Base-by-base conservation (phyloP, 2,113 vertebrate genomes). In the Aix galericulata region DNA sequence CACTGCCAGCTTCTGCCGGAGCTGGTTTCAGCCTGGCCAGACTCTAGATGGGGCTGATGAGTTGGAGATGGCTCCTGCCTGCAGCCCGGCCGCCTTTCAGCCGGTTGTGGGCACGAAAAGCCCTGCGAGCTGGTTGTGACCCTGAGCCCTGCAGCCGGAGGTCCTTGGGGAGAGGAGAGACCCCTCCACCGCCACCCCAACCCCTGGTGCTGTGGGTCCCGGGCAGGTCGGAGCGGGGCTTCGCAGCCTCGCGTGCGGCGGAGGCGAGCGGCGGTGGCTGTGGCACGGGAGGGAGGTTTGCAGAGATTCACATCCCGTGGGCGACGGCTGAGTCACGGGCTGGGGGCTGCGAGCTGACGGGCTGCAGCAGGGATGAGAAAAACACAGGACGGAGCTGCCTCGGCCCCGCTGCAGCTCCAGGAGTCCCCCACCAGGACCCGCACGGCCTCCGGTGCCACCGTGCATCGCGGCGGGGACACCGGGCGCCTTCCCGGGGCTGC, bases 1-100 rank as follows among this genome's bases (percentile, higher is more conserved):
- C 0, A 1, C 27, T 71, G 83, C 22, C 73, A 27, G 77, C 22
- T 79, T 15, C 53, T 21, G n/a, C 21, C 5, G 31, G 76, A 59
- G 69, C 59, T 13, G 0, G 36, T n/a, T 86, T 29, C 42, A 63
- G 86, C 81, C 83, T 10, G 71, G 67, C 44, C 63, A n/a, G 85
- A 59, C 96, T 96, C 92, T 96, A 96, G 95, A 26, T 96, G 95
- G 95, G 92, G 96, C 96, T 96, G 86, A 58, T 90, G 95, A 74
- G 92, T 90, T 77, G 91, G 72, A 73, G 79, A 91, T 69, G 31
- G 22, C 40, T 26, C 55, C 89, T 9, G 63, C 75, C 22, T 53
- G 5, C 5, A n/a, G 63, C 68, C 76, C 8, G 83, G 17, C 34
- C 7, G 73, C 32, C 11, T 12, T 59, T 5, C 8, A 15, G 23